Conservation (phyloP, 1,140 invertebrate genomes). For the Hylaeus volcanicus region DNA sequence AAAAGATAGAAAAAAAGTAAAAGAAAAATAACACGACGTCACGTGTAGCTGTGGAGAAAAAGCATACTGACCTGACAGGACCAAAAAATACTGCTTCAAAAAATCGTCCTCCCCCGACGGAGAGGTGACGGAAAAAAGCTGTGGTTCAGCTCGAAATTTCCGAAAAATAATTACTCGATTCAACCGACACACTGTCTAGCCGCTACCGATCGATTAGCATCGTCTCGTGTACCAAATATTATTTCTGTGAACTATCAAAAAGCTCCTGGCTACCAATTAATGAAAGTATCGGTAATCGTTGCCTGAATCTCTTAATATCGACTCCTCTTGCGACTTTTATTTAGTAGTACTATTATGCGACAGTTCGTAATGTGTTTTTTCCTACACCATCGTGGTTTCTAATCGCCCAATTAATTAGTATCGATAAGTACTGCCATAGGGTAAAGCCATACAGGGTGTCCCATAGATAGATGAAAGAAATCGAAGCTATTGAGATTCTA, state of each 20-base stretch:
- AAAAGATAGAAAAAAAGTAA: not conserved
- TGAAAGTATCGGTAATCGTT: conserved; percentile 2
- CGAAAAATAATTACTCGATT: conserved; percentile 4
- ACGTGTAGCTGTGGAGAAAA: conserved; percentile 57
- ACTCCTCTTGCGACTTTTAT: conserved; percentile 8
- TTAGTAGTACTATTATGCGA: not conserved
- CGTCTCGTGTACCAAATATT: conserved; percentile 1
- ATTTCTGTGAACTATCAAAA: conserved; percentile 30
- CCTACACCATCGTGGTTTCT: conserved; percentile 23
- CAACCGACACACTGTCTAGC: not conserved
- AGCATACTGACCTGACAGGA: conserved; percentile 72
- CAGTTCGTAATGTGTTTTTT: not conserved
- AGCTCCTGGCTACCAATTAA: conserved; percentile 2
- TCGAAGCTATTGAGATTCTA: too few relatives aligned
- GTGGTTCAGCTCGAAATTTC: conserved; percentile 26
- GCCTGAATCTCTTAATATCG: not conserved
- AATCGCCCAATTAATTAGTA: conserved; percentile 51
- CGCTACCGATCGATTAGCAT: not conserved
- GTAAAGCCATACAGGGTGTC: conserved; percentile 56
- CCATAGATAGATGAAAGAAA: not conserved
- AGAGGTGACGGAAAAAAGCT: conserved; percentile 49
- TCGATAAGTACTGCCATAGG: conserved; percentile 4
- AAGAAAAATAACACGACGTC: conserved; percentile 53
- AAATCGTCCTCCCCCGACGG: conserved; percentile 58
- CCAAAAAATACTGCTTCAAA: conserved; percentile 69